These are phyloP conservation scores for Aptenodytes patagonicus DNA, from an alignment of 2,113 vertebrate species.

Conservation along the genomic window DNA sequence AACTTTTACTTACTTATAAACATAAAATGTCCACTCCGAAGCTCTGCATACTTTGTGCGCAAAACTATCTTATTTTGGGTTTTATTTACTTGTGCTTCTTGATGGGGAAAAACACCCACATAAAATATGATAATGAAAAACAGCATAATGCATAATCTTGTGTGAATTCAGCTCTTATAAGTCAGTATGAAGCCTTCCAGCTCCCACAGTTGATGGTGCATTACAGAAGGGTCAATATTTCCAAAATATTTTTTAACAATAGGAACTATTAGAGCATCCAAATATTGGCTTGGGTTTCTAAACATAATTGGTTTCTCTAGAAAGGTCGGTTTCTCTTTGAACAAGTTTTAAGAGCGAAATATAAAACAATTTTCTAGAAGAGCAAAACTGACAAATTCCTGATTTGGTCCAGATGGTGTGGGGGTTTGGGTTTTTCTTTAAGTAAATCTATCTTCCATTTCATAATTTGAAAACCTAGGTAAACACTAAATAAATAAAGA, in stretches of 20 bases:
- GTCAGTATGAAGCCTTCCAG: neutral
- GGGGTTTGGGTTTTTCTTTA: slow-evolving; percentile 8
- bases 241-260: neutral
- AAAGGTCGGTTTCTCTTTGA: neutral
- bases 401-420: slow-evolving; percentile 23
- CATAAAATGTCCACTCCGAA: neutral
- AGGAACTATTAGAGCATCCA: neutral
- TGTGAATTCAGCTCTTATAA: neutral
- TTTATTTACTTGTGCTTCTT: neutral
- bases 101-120: neutral
- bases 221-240: slow-evolving; percentile 9
- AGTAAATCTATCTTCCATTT: neutral
- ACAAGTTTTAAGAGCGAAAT: neutral
- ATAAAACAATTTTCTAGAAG: neutral
- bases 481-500: neutral
- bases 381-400: neutral
- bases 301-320: neutral
- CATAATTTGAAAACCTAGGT: neutral
- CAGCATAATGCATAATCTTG: neutral
- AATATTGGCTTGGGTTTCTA: neutral
- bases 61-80: neutral
- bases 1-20: neutral
- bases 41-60: neutral
- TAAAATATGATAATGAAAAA: slow-evolving; percentile 16
- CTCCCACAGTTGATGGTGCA: neutral